A percentile compares a stretch with the other conserved stretches of the same genome.
Evolutionary conservation across 2,113 vertebrate genomes (phyloP).

Genomic region (Hymenochirus boettgeri): DNA sequence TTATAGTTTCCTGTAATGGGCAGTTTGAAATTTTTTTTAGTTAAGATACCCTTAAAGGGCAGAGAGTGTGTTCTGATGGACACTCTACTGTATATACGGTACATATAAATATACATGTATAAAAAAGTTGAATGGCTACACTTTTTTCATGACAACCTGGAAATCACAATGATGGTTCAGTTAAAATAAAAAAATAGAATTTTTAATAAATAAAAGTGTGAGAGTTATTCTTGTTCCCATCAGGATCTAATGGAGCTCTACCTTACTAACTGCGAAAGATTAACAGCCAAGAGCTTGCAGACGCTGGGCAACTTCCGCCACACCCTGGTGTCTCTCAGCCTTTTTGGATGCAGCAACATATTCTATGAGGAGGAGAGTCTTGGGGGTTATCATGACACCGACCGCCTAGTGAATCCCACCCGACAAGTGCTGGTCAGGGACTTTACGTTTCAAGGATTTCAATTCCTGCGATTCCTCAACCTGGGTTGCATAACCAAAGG

Average conservation of each 20-base stretch:
- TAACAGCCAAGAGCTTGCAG: slow-evolving; percentile 87
- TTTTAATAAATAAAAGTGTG: no score
- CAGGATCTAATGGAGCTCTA: slow-evolving; percentile 94
- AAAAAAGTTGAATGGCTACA: no score
- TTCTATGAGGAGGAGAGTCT: slow-evolving; percentile 85
- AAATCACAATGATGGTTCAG: no score
- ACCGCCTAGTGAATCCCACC: slow-evolving; percentile 73
- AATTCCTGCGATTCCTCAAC: slow-evolving; percentile 84
- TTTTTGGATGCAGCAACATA: slow-evolving; percentile 87
- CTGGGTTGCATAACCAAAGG: slow-evolving; percentile 80
- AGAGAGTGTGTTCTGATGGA: no score
- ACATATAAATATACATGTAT: no score
- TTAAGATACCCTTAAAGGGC: no score
- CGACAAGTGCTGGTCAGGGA: slow-evolving; percentile 79
- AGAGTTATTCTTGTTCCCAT: not conserved
- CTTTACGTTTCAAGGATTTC: slow-evolving; percentile 91
- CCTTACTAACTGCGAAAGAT: slow-evolving; percentile 86
- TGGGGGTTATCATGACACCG: slow-evolving; percentile 75
- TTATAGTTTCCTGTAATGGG: no score
- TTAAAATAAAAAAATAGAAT: no score
- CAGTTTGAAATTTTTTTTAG: no score
- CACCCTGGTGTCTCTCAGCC: slow-evolving; percentile 85
- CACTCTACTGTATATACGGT: no score
- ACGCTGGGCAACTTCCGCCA: slow-evolving; percentile 81
- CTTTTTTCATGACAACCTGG: no score